These are phyloP conservation scores for Circus cinereus DNA, from an alignment of 2,797 vertebrate genomes.

Conservation along the genomic window DNA sequence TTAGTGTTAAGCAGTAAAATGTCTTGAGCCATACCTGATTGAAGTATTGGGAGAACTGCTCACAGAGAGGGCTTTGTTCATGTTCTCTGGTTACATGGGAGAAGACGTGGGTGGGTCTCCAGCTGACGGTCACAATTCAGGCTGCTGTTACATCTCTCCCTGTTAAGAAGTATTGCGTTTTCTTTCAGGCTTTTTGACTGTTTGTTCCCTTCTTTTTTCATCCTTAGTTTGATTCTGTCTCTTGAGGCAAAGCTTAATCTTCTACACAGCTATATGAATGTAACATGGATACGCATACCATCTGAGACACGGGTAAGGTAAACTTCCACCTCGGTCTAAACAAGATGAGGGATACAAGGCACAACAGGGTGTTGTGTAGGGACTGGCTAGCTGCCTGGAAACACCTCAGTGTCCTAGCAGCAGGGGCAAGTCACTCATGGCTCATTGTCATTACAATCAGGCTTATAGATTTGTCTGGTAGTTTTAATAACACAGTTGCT, in stretches of 20 bases:
- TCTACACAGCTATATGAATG: slow-evolving; percentile 99
- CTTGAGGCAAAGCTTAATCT: slow-evolving; percentile 98
- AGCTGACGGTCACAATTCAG: background rate
- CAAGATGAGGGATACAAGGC: background rate
- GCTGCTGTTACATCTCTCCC: background rate
- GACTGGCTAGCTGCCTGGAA: background rate
- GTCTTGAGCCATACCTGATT: background rate
- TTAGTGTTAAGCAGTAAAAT: background rate
- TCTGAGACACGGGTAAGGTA: slow-evolving; percentile 98
- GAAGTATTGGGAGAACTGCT: background rate
- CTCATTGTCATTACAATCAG: background rate
- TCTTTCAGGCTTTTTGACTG: background rate
- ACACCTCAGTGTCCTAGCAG: background rate
- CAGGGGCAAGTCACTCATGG: background rate
- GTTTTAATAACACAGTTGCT: background rate
- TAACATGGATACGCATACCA: slow-evolving; percentile 98
- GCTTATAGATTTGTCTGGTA: background rate
- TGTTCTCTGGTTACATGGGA: background rate
- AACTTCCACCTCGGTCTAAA: background rate
- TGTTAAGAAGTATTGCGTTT: background rate
- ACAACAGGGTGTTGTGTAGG: background rate
- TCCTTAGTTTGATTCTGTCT: slow-evolving; percentile 91
- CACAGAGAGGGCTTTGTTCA: background rate
- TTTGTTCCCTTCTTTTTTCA: slow-evolving; percentile 25
- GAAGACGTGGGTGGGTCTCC: background rate